Percentiles rank a stretch among this genome's conserved stretches.
phyloP scores from a whole-genome alignment of 2,797 vertebrate species.

The Chrysocyon brachyurus region DNA sequence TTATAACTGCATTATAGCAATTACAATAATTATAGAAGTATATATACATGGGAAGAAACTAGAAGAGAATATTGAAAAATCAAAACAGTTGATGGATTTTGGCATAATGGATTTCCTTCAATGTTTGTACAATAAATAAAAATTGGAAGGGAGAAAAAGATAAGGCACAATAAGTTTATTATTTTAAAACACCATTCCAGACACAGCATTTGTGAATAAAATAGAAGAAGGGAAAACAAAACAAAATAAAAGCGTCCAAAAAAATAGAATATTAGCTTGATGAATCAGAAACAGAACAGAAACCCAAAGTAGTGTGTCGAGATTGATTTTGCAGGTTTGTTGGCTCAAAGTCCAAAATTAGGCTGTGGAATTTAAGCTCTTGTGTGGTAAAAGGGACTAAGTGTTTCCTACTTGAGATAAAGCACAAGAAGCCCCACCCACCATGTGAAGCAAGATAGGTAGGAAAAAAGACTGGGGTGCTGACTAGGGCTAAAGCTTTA shows the following conservation, averaged over 20 bases:
- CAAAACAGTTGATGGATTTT: constrained; percentile 39
- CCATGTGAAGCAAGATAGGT: not conserved
- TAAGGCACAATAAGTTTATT: not conserved
- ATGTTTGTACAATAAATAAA: constrained; percentile 49
- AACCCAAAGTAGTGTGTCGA: not conserved
- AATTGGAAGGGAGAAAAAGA: not conserved
- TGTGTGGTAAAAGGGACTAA: not conserved
- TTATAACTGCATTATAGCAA: not conserved
- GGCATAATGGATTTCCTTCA: not conserved
- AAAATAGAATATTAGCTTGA: not conserved
- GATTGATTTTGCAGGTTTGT: not conserved
- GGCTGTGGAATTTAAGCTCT: constrained; percentile 32
- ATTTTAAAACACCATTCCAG: constrained; percentile 41
- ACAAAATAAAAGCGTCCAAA: constrained; percentile 16
- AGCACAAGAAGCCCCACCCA: not conserved
- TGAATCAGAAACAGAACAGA: constrained; percentile 10
- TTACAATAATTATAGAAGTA: not conserved
- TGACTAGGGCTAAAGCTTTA: not conserved
- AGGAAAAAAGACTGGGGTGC: not conserved
- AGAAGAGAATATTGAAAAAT: constrained; percentile 45
- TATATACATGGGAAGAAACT: constrained; percentile 10
- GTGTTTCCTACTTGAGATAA: not conserved
- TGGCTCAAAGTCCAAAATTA: not conserved
- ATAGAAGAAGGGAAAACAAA: constrained; percentile 17
- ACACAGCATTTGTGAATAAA: constrained; percentile 60